Evolutionary conservation across 2,888 invertebrate species (phyloP).

Genomic region (Ophion ellenae): DNA sequence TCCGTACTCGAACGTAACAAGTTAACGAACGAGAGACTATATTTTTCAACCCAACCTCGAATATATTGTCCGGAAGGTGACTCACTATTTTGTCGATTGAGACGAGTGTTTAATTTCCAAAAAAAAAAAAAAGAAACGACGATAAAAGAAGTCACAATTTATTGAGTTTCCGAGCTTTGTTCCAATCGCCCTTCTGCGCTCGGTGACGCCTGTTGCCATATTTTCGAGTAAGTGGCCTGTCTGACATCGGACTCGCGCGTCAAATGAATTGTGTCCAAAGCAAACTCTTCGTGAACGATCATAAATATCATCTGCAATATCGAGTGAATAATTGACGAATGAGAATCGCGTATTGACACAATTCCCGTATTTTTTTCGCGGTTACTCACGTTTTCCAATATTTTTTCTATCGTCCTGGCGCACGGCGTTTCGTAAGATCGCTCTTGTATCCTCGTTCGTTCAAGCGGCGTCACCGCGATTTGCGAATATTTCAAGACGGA

Average conservation of each 20-base stretch:
- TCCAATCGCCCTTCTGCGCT: slow-evolving; percentile 43
- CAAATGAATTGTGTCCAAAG: slow-evolving; percentile 73
- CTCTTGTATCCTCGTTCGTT: slow-evolving; percentile 67
- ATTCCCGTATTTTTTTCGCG: neutral
- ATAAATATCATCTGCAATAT: slow-evolving; percentile 75
- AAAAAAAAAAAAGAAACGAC: neutral
- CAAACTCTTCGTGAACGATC: slow-evolving; percentile 77
- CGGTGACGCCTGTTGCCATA: slow-evolving; percentile 59
- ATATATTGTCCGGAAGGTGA: neutral
- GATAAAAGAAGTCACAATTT: slow-evolving; percentile 22
- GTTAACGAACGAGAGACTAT: slow-evolving; percentile 32
- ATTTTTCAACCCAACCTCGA: slow-evolving; percentile 16
- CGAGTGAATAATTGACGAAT: slow-evolving; percentile 31
- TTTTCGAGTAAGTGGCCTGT: slow-evolving; percentile 70
- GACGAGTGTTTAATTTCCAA: neutral
- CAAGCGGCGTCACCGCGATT: slow-evolving; percentile 65
- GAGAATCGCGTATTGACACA: neutral
- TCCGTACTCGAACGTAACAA: slow-evolving; percentile 76
- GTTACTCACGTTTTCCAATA: slow-evolving; percentile 73
- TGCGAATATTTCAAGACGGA: slow-evolving; percentile 74
- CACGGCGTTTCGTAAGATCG: slow-evolving; percentile 71
- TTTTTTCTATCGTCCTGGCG: slow-evolving; percentile 63
- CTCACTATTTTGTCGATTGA: neutral
- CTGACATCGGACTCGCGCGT: slow-evolving; percentile 71
- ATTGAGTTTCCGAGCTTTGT: slow-evolving; percentile 43